These are phyloP conservation scores for Cettia cetti DNA, from an alignment of 2,113 vertebrate species.

Conservation along the genomic window DNA sequence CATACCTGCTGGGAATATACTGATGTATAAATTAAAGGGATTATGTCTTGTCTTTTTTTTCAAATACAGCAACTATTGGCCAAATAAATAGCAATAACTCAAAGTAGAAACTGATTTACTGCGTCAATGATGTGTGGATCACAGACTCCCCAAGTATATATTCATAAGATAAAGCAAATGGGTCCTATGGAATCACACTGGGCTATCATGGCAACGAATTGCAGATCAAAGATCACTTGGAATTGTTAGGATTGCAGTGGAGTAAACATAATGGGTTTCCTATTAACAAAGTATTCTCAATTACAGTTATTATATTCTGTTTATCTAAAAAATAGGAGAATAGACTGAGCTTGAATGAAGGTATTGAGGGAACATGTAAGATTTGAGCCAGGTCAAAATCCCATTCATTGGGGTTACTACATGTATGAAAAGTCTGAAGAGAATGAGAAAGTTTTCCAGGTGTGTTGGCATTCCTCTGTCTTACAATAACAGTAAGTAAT, in stretches of 20 bases:
- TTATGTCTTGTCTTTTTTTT: neutral
- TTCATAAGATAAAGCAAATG: neutral
- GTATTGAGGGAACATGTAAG: neutral
- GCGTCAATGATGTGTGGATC: neutral
- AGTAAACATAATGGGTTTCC: neutral
- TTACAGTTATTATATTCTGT: neutral
- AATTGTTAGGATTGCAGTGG: neutral
- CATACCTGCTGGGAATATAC: neutral
- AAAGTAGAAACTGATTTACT: neutral
- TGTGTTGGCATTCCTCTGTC: neutral
- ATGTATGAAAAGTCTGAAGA: neutral
- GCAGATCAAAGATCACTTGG: slow-evolving; percentile 4
- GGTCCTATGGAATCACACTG: neutral
- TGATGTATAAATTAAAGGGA: neutral
- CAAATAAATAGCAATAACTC: neutral
- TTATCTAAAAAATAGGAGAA: neutral
- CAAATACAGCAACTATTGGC: neutral
- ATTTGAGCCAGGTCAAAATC: neutral
- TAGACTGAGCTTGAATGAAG: neutral
- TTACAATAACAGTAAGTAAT: neutral
- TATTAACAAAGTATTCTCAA: neutral
- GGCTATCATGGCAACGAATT: neutral
- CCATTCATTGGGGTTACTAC: neutral
- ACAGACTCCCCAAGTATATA: neutral
- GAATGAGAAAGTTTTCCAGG: neutral